phyloP scores from a whole-genome alignment of 2,113 vertebrate species.

The Pogona vitticeps region DNA sequence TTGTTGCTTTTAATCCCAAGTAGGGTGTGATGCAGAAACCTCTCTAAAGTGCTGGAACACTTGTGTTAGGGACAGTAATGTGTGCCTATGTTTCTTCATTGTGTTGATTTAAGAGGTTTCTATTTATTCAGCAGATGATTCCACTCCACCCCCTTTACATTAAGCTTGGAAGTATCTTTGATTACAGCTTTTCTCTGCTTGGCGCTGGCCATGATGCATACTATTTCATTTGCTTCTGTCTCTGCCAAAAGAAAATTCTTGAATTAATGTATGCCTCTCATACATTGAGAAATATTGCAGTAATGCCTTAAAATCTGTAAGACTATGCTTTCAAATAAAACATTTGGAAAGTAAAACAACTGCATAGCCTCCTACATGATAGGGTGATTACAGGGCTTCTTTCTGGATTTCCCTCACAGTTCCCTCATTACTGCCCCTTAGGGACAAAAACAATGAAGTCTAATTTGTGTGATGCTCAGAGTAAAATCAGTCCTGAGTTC shows the following conservation, averaged over 20 bases:
- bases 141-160: background rate
- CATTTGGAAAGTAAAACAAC: background rate
- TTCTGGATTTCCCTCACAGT: background rate
- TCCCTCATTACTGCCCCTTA: background rate
- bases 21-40: too few species aligned
- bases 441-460: background rate
- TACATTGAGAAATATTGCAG: conserved; percentile 2
- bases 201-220: background rate
- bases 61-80: too few species aligned
- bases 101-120: too few species aligned
- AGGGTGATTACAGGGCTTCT: background rate
- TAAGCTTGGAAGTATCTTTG: background rate
- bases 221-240: conserved; percentile 16
- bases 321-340: background rate
- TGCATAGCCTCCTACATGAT: background rate
- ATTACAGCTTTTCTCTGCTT: conserved; percentile 9
- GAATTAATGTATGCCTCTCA: conserved; percentile 26
- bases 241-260: conserved; percentile 23
- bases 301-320: conserved; percentile 4
- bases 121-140: background rate
- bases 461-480: too few species aligned
- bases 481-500: too few species aligned
- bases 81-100: too few species aligned
- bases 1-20: too few species aligned
- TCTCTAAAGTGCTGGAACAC: too few species aligned